Conservation (phyloP, 1,140 invertebrate genomes). For the Caerostris darwini region DNA sequence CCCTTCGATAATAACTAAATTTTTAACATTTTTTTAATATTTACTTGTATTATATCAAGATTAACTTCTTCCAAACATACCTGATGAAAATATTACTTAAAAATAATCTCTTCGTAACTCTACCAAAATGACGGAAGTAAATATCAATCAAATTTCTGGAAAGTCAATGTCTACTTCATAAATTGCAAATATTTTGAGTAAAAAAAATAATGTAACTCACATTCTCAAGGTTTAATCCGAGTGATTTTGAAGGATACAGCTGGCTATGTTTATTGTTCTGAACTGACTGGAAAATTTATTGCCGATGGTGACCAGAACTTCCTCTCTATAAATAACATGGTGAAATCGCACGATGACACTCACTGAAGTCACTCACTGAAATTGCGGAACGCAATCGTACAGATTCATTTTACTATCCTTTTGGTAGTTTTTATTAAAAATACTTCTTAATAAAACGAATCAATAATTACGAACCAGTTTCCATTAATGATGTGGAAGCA, state of each 20-base stretch:
- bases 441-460: no score
- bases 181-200: conserved; percentile 1
- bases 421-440: not conserved
- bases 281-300: conserved; percentile 14
- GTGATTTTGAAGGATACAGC: conserved; percentile 12
- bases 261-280: conserved; percentile 28
- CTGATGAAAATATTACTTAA: no score
- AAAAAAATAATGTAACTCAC: conserved; percentile 7
- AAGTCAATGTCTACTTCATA: not conserved
- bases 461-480: no score
- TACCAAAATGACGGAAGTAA: not conserved
- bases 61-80: no score
- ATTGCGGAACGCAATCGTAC: not conserved
- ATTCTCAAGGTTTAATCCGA: not conserved
- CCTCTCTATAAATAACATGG: conserved; percentile 11
- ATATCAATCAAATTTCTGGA: not conserved
- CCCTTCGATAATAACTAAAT: no score
- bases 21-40: no score
- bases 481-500: no score
- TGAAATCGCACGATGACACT: not conserved
- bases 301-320: conserved; percentile 13
- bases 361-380: not conserved
- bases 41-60: no score
- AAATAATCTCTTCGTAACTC: not conserved
- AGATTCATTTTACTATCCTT: not conserved